A percentile compares a stretch with the other conserved stretches of the same genome.
Conservation (phyloP, 2,113 vertebrate genomes). For the Phyllostomus discolor region DNA sequence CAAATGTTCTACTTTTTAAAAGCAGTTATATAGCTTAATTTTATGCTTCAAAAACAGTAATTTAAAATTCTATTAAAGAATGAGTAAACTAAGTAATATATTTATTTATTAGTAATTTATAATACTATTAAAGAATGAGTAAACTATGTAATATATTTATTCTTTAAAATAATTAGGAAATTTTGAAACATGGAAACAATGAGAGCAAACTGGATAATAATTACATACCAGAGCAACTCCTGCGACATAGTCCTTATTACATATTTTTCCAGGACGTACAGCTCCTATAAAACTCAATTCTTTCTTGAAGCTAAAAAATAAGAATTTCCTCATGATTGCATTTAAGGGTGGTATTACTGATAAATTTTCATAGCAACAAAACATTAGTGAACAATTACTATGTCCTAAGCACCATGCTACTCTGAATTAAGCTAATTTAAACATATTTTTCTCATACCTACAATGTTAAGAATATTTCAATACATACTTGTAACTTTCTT, state of each 20-base stretch:
- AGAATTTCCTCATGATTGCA: neutral
- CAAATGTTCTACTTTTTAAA: neutral
- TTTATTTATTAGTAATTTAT: neutral
- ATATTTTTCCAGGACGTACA: constrained; percentile 37
- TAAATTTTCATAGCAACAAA: neutral
- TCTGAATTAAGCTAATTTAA: neutral
- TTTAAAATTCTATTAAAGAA: neutral
- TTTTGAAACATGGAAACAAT: neutral
- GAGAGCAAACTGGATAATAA: neutral
- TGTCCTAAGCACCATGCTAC: neutral
- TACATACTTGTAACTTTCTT: neutral
- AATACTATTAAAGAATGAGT: neutral
- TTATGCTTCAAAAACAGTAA: neutral
- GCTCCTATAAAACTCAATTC: constrained; percentile 20
- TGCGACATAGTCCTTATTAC: neutral
- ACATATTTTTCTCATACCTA: neutral
- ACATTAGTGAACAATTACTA: neutral
- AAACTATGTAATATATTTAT: neutral
- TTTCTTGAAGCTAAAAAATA: constrained; percentile 52
- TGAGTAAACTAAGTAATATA: neutral
- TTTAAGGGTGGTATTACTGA: neutral
- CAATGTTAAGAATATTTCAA: neutral
- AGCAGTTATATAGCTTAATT: neutral
- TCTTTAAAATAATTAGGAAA: neutral
- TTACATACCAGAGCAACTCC: constrained; percentile 66